Conservation (phyloP, 1,140 invertebrate species). For the Anadara kagoshimensis region DNA sequence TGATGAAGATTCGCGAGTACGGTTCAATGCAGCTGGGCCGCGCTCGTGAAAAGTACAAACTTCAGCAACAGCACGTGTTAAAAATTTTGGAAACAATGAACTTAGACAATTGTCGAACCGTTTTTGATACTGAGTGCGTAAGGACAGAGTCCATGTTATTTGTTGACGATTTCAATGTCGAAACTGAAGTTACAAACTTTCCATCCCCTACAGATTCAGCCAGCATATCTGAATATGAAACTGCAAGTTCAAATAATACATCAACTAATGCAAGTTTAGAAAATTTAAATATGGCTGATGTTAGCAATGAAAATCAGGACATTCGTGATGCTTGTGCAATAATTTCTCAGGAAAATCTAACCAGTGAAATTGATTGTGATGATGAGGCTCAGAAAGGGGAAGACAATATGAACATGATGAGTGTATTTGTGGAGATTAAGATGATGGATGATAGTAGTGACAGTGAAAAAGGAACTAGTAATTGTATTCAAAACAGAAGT, state of each 20-base stretch:
- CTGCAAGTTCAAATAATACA: slow-evolving; percentile 10
- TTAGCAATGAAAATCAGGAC: no score
- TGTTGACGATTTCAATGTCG: slow-evolving; percentile 11
- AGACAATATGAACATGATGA: no score
- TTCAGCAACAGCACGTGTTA: slow-evolving; percentile 92
- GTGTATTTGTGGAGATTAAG: no score
- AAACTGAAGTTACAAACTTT: slow-evolving; percentile 59
- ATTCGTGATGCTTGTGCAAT: no score
- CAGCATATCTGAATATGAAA: slow-evolving; percentile 11
- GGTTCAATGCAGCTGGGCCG: slow-evolving; percentile 91
- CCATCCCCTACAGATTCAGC: not conserved
- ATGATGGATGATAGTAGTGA: no score
- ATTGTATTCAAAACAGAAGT: no score
- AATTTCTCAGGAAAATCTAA: no score
- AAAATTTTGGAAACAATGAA: slow-evolving; percentile 95
- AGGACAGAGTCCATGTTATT: slow-evolving; percentile 82
- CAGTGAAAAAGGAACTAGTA: no score
- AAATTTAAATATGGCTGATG: no score
- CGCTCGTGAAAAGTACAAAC: slow-evolving; percentile 93
- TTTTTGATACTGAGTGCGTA: slow-evolving; percentile 80
- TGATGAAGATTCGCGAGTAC: slow-evolving; percentile 95
- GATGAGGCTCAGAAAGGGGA: no score
- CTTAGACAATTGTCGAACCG: slow-evolving; percentile 94
- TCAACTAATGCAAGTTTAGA: not conserved
- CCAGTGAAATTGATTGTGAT: no score